These are phyloP conservation scores for Merodon equestris DNA, from an alignment of 2,888 invertebrate genomes.

Conservation along the genomic window DNA sequence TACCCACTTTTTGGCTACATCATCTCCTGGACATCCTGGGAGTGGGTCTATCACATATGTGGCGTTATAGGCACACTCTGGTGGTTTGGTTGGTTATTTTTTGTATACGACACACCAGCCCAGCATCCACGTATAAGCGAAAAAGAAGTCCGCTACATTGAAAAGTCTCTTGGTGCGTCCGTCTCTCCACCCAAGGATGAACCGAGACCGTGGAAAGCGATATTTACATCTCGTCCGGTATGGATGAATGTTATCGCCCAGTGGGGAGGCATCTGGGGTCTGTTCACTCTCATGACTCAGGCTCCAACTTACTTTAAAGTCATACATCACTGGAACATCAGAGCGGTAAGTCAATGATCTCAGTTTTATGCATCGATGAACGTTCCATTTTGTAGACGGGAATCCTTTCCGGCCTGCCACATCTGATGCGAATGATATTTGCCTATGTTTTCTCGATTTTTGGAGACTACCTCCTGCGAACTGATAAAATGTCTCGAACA, in stretches of 20 bases:
- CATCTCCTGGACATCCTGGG: constrained; percentile 84
- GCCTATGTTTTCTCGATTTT: constrained; percentile 81
- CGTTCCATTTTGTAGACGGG: constrained; percentile 78
- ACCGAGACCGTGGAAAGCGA: constrained; percentile 82
- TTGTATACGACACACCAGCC: constrained; percentile 83
- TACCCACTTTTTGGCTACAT: constrained; percentile 86
- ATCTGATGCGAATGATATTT: constrained; percentile 82
- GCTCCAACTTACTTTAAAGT: constrained; percentile 85
- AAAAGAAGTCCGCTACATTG: constrained; percentile 82
- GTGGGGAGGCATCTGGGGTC: constrained; percentile 85
- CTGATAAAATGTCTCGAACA: constrained; percentile 81
- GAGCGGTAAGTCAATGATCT: constrained; percentile 79
- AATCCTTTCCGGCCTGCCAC: constrained; percentile 83
- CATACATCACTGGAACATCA: constrained; percentile 85
- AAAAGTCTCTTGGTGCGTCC: constrained; percentile 80
- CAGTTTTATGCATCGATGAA: neutral
- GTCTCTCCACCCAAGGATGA: constrained; percentile 71
- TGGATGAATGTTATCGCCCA: constrained; percentile 84
- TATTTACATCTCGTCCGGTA: constrained; percentile 82
- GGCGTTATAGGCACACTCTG: constrained; percentile 83
- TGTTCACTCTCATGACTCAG: constrained; percentile 85
- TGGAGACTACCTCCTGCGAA: constrained; percentile 82
- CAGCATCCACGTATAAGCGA: constrained; percentile 83
- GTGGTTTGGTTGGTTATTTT: constrained; percentile 83
- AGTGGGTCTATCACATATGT: constrained; percentile 84